A percentile compares a stretch with the other conserved stretches of the same genome.
phyloP scores from a whole-genome alignment of 37 sponge, comb jelly and placozoan species.

The Ephydatia muelleri region DNA sequence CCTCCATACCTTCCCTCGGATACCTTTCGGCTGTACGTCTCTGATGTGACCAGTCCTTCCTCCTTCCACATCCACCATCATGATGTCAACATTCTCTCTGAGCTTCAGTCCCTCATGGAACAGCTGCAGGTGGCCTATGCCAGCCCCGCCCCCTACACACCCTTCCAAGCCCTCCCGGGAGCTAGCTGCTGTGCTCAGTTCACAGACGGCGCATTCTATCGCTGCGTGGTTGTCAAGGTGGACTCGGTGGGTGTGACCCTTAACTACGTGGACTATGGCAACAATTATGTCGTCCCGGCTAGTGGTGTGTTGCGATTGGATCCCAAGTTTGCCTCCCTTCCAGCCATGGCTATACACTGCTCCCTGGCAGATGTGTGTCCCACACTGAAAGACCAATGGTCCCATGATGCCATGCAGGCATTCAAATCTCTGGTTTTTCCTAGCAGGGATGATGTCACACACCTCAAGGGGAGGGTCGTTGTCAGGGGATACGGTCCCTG shows the following conservation, averaged over 20 bases:
- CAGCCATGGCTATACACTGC: slow-evolving; percentile 28
- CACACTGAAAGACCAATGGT: neutral
- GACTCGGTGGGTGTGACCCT: neutral
- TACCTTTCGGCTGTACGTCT: neutral
- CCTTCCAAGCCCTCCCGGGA: neutral
- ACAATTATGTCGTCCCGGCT: neutral
- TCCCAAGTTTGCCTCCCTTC: slow-evolving; percentile 22
- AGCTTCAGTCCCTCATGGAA: neutral
- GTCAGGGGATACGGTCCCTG: neutral
- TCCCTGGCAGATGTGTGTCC: neutral
- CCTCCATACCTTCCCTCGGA: neutral
- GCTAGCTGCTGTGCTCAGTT: neutral
- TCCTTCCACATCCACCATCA: neutral
- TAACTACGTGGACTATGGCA: slow-evolving; percentile 14
- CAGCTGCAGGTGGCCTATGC: neutral
- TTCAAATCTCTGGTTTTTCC: slow-evolving; percentile 9
- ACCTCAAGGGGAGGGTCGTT: neutral
- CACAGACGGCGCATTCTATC: neutral
- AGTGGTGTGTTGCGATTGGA: neutral
- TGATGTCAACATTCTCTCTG: neutral
- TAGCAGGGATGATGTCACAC: neutral
- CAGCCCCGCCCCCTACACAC: slow-evolving; percentile 5
- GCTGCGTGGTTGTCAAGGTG: neutral
- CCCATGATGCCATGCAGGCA: neutral
- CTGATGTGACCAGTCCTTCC: neutral